Percentiles rank a stretch among this genome's conserved stretches.
Conservation (phyloP, 2,888 invertebrate genomes). For the Dione vanillae region DNA sequence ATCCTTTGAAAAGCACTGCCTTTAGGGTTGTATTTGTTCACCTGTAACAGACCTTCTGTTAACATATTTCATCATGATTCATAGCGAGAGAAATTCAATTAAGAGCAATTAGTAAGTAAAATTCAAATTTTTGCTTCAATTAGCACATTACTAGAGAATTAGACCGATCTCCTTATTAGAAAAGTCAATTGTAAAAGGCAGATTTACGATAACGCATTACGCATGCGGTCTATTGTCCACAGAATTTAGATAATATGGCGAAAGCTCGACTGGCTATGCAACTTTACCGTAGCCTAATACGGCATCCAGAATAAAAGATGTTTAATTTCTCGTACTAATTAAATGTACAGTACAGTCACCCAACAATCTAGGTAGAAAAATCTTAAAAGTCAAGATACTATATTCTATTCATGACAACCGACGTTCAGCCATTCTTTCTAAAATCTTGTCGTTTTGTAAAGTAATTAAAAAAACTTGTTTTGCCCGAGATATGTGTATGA, state of each 20-base stretch:
- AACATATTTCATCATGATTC: conserved; percentile 36
- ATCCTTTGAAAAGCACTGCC: conserved; percentile 75
- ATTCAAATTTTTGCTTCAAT: conserved; percentile 65
- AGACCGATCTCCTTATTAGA: conserved; percentile 79
- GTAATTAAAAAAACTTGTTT: too few species aligned
- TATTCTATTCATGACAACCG: too few species aligned
- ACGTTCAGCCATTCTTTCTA: too few species aligned
- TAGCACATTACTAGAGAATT: conserved; percentile 70
- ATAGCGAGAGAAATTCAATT: conserved; percentile 56
- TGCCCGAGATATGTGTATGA: too few species aligned
- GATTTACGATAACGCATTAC: conserved; percentile 82
- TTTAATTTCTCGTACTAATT: conserved; percentile 7
- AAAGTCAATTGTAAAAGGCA: conserved; percentile 76
- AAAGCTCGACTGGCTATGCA: conserved; percentile 66
- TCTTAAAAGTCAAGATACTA: too few species aligned
- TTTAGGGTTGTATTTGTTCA: conserved; percentile 42
- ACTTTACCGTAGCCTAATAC: conserved; percentile 61
- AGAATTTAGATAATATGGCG: conserved; percentile 69
- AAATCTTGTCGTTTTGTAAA: too few species aligned
- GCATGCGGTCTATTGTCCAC: conserved; percentile 81
- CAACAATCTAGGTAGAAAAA: too few species aligned
- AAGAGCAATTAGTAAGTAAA: conserved; percentile 63
- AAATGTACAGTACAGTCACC: not conserved
- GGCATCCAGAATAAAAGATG: conserved; percentile 12
- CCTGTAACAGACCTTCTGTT: conserved; percentile 30